These are phyloP conservation scores for Pseudolaguvia tuberculata DNA, from an alignment of 2,113 vertebrate genomes.

Conservation along the genomic window DNA sequence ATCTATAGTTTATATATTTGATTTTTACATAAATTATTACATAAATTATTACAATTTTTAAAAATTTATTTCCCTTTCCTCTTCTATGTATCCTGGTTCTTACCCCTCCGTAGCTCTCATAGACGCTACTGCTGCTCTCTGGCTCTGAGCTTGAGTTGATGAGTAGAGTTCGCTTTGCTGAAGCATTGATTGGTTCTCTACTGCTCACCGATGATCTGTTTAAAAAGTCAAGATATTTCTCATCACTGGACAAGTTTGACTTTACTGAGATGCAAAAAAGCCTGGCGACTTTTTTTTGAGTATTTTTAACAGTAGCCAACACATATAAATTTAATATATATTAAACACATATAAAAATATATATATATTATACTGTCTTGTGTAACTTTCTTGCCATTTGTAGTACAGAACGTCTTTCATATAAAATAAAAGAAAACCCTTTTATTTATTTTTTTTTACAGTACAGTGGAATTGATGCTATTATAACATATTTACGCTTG, in stretches of 20 bases:
- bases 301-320: background rate
- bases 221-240: background rate
- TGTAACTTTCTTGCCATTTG: too few relatives aligned
- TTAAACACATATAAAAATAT: too few relatives aligned
- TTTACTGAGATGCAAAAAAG: background rate
- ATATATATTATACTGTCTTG: too few relatives aligned
- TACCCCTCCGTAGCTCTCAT: conserved; percentile 62
- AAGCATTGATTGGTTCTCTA: conserved; percentile 60
- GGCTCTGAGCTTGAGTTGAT: conserved; percentile 67
- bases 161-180: conserved; percentile 64
- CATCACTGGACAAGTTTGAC: background rate
- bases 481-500: background rate
- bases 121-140: conserved; percentile 59
- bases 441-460: background rate
- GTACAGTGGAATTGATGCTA: too few relatives aligned
- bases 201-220: conserved; percentile 55
- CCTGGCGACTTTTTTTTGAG: background rate
- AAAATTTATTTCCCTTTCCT: conserved; percentile 9
- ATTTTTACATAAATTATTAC: background rate
- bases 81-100: conserved; percentile 40
- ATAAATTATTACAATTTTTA: too few relatives aligned
- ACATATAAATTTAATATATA: background rate
- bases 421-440: background rate
- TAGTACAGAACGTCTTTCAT: too few relatives aligned
- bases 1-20: too few relatives aligned